phyloP scores from a whole-genome alignment of 2,113 vertebrate species.

The Helogale parvula region DNA sequence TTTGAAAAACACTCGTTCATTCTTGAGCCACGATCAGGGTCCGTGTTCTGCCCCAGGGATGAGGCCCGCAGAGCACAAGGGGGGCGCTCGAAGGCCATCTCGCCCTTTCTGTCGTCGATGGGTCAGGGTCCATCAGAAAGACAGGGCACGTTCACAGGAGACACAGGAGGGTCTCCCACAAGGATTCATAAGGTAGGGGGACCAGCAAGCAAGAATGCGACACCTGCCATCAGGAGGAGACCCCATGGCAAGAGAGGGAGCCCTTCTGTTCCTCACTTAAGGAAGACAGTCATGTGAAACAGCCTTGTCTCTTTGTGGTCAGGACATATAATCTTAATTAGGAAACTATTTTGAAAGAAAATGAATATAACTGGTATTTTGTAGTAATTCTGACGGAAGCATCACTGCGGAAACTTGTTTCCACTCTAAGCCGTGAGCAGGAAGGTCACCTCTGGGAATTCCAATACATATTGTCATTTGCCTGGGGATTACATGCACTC shows the following conservation, averaged over 20 bases:
- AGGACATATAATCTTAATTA: background rate
- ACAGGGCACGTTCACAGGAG: background rate
- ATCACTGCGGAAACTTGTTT: background rate
- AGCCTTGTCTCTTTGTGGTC: background rate
- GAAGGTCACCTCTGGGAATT: background rate
- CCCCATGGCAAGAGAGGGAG: background rate
- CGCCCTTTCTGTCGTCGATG: background rate
- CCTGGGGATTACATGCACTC: background rate
- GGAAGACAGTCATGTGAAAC: background rate
- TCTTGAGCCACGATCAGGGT: too few species aligned
- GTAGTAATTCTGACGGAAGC: background rate
- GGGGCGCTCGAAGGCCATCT: rapidly evolving
- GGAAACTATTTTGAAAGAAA: background rate
- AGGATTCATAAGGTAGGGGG: background rate
- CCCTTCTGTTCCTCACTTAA: background rate
- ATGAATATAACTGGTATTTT: background rate
- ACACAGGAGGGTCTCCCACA: background rate
- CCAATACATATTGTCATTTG: background rate
- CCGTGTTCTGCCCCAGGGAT: background rate
- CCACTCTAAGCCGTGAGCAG: background rate
- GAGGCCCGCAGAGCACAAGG: too few species aligned
- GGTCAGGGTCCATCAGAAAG: background rate
- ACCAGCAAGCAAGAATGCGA: background rate
- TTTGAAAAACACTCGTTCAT: background rate
- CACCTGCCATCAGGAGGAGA: background rate